Evolutionary conservation across 2,888 invertebrate genomes (phyloP).

Genomic region (Microchrysa polita): DNA sequence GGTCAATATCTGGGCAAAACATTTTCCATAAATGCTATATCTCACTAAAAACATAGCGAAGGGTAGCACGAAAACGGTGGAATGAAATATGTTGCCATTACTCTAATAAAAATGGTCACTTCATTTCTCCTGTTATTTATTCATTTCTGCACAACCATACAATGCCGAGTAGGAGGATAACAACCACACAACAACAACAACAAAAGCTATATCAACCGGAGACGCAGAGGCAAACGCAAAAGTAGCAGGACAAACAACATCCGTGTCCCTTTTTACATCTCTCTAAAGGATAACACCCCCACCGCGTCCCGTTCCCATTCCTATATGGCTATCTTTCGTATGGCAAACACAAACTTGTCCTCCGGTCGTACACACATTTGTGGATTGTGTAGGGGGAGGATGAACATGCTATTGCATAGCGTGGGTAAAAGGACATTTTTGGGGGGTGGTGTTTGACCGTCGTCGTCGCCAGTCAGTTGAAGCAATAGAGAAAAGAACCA

Average conservation of each 20-base stretch:
- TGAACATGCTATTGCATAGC: neutral
- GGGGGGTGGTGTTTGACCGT: constrained; percentile 28
- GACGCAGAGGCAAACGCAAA: neutral
- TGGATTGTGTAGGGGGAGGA: neutral
- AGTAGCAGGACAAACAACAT: constrained; percentile 36
- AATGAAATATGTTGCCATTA: constrained; percentile 53
- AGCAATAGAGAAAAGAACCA: constrained; percentile 28
- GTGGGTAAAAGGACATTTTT: constrained; percentile 12
- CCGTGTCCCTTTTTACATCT: constrained; percentile 32
- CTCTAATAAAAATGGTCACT: constrained; percentile 53
- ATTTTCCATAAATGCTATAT: too few species aligned
- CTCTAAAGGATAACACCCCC: constrained; percentile 37
- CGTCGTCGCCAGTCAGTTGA: constrained; percentile 26
- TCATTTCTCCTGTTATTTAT: constrained; percentile 51
- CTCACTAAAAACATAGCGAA: too few species aligned
- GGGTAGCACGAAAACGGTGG: constrained; percentile 19
- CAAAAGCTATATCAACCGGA: neutral
- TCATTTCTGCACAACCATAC: constrained; percentile 36
- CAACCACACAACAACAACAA: constrained; percentile 12
- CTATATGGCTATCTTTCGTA: constrained; percentile 35
- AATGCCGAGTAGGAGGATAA: neutral
- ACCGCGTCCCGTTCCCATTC: too few species aligned
- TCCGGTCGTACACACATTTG: neutral
- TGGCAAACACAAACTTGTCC: constrained; percentile 27
- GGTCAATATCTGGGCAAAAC: too few species aligned